Conservation (phyloP, 1,140 invertebrate species). For the Mercenaria mercenaria region DNA sequence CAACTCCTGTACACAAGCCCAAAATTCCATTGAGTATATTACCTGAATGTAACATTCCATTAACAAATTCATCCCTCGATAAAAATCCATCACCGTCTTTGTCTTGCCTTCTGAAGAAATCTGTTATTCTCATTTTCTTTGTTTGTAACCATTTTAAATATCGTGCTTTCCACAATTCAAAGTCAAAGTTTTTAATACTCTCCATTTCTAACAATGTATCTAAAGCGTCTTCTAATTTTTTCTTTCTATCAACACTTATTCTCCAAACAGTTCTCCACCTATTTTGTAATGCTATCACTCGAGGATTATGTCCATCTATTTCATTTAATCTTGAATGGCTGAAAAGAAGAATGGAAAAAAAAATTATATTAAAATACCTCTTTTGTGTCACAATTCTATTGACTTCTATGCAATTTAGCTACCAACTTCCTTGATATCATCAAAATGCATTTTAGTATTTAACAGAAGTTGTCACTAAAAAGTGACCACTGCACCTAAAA, state of each 20-base stretch:
- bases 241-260: conserved; percentile 97
- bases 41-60: conserved; percentile 89
- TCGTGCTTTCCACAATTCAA: conserved; percentile 98
- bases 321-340: conserved; percentile 84
- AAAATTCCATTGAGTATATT: no score
- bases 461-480: no score
- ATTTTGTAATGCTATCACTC: conserved; percentile 96
- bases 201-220: conserved; percentile 94
- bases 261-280: conserved; percentile 99
- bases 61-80: conserved; percentile 98
- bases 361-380: background rate
- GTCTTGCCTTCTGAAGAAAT: conserved; percentile 99
- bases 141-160: conserved; percentile 99
- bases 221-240: conserved; percentile 96
- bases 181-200: conserved; percentile 96
- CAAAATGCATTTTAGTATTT: no score
- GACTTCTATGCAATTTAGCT: no score
- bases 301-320: conserved; percentile 84
- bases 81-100: conserved; percentile 99
- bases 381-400: no score
- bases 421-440: no score
- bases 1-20: no score
- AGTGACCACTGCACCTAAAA: no score
- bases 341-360: conserved; percentile 44
- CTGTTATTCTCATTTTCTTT: conserved; percentile 98